phyloP scores from a whole-genome alignment of 2,888 invertebrate species.

The Cheilosia vulpina region DNA sequence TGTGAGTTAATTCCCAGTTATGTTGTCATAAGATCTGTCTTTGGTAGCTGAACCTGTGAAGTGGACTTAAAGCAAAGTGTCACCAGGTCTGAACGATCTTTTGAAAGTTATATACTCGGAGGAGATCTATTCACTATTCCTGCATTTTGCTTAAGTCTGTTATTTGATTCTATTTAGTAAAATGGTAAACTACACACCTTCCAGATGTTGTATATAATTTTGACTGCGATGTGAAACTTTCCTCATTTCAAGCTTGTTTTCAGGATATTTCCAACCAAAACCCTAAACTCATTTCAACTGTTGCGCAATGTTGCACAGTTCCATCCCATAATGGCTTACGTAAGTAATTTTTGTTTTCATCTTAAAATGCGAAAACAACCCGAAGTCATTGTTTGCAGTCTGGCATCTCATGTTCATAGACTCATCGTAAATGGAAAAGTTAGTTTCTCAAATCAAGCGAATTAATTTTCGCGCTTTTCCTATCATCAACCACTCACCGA shows the following conservation, averaged over 20 bases:
- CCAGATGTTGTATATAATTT: not conserved
- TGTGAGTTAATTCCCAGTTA: too few relatives aligned
- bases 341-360: slow-evolving; percentile 41
- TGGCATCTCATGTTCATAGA: slow-evolving; percentile 26
- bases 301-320: slow-evolving; percentile 62
- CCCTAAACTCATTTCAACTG: slow-evolving; percentile 47
- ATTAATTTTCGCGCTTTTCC: slow-evolving; percentile 74
- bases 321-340: slow-evolving; percentile 66
- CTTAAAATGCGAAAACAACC: slow-evolving; percentile 59
- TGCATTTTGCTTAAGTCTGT: too few relatives aligned
- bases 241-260: slow-evolving; percentile 8
- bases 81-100: too few relatives aligned
- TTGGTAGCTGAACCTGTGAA: too few relatives aligned
- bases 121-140: too few relatives aligned
- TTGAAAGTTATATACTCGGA: too few relatives aligned
- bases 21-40: too few relatives aligned
- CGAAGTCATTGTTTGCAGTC: slow-evolving; percentile 54
- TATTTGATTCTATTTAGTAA: not conserved
- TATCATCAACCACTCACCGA: slow-evolving; percentile 56
- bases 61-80: too few relatives aligned
- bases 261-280: slow-evolving; percentile 5
- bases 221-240: slow-evolving; percentile 4
- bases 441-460: slow-evolving; percentile 59
- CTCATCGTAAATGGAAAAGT: slow-evolving; percentile 50
- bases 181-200: not conserved